Evolutionary conservation across 92 coral and sea anemone species (phyloP).

Genomic region (Chrysogorgia sp.): DNA sequence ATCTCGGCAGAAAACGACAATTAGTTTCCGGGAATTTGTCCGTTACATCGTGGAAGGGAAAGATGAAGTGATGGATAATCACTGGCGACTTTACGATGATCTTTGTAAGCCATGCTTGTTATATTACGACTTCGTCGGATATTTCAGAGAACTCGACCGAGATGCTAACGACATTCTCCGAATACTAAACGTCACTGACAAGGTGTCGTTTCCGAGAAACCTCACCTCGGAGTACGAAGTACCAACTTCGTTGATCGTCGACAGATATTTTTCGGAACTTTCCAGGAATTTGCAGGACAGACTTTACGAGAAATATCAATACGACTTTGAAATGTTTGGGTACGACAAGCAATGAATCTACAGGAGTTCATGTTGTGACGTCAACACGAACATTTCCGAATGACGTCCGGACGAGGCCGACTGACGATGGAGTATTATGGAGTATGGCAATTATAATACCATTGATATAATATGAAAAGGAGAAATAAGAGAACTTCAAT

Average conservation of each 20-base stretch:
- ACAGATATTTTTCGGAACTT: slow-evolving; percentile 70
- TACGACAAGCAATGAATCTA: slow-evolving; percentile 55
- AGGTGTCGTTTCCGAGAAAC: slow-evolving; percentile 81
- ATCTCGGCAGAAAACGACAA: slow-evolving; percentile 41
- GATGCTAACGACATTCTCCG: slow-evolving; percentile 71
- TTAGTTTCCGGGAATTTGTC: slow-evolving; percentile 83
- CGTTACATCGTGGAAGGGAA: slow-evolving; percentile 70
- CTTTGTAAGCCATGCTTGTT: slow-evolving; percentile 92
- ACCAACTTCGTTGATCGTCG: slow-evolving; percentile 67
- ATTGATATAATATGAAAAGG: not conserved
- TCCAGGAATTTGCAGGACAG: slow-evolving; percentile 54
- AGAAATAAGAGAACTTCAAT: no score
- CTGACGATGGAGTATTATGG: no score
- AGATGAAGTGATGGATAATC: slow-evolving; percentile 81
- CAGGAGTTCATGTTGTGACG: no score
- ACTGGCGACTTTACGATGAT: slow-evolving; percentile 83
- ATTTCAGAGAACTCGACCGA: slow-evolving; percentile 71
- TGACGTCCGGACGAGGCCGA: no score
- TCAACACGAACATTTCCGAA: no score
- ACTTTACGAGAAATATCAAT: slow-evolving; percentile 69
- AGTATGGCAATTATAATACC: not conserved
- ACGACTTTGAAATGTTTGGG: slow-evolving; percentile 94
- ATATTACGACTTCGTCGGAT: slow-evolving; percentile 88
- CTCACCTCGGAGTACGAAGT: slow-evolving; percentile 70
- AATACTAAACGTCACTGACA: slow-evolving; percentile 62